These are phyloP conservation scores for Tribolium freemani DNA, from an alignment of 2,888 invertebrate genomes.

Conservation along the genomic window DNA sequence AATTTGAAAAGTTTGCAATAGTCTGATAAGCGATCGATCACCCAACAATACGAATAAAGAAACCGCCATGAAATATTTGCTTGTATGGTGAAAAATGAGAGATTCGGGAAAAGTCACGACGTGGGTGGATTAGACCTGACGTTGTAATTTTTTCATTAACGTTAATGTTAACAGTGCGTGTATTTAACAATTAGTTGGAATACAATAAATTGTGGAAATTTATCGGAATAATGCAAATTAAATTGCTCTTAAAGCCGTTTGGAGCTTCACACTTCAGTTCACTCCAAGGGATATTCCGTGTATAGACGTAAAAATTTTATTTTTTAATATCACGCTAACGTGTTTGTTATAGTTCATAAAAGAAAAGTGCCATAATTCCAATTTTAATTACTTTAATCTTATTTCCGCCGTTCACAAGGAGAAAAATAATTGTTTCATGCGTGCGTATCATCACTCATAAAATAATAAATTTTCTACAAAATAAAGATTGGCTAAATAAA, in stretches of 20 bases:
- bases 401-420: too few relatives aligned
- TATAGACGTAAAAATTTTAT: not conserved
- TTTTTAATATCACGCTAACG: not conserved
- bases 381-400: not conserved
- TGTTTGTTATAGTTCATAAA: not conserved
- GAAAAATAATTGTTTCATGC: not conserved
- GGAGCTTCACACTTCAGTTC: not conserved
- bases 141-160: too few relatives aligned
- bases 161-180: too few relatives aligned
- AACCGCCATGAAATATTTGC: too few relatives aligned
- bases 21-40: too few relatives aligned
- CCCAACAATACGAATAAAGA: too few relatives aligned
- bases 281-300: not conserved
- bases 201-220: too few relatives aligned
- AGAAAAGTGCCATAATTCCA: not conserved
- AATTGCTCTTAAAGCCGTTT: not conserved
- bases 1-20: too few relatives aligned
- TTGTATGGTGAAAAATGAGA: too few relatives aligned
- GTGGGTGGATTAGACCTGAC: too few relatives aligned
- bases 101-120: too few relatives aligned
- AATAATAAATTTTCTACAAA: not conserved
- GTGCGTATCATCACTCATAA: not conserved
- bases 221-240: not conserved
- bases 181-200: too few relatives aligned
- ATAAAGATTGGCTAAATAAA: not conserved